Base-by-base conservation (phyloP, 1,140 invertebrate genomes). In the Drosophila ironensis region DNA sequence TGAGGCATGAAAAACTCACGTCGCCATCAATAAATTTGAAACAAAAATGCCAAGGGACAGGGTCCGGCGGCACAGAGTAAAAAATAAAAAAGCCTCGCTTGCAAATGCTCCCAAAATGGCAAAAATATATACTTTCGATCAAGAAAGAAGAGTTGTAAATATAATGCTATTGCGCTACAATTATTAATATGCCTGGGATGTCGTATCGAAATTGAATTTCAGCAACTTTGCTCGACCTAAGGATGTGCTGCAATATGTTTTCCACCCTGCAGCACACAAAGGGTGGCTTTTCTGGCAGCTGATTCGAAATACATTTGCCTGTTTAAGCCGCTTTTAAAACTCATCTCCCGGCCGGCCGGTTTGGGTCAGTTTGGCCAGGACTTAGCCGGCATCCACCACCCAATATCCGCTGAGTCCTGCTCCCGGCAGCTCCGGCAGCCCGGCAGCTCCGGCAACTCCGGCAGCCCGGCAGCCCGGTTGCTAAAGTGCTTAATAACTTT, bases 1-100 rank as follows among this genome's bases (percentile, higher is more conserved):
- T 63, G 76, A 75, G 71, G 76, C 76, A 81, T 75, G 76, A 28
- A 81, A 81, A 81, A 75, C 71, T 51, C 68, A 64, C 77, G 57
- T 82, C 68, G 77, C 53, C 72, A 77, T 82, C 77, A 84, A 82
- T 82, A 84, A 82, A 84, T 33, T 68, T 70, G 53, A 82, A 81
- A 81, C 77, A 73, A 78, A 63, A 17, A 30, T 20, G 42, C 24
- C 6, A 35, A 35, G 19, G 25, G 33, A 37, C 24, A 38, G 53
- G 35, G 11, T 2, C 4, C 22, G 17, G 25, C 33, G 35, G 16
- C 30, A 33, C 30, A 33, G 30, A 12, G 11, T 12, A 14, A 33
- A 33, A 33, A 33, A 33, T 11, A 27, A 27, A 27, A 27, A 2
- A n/a, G n/a, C n/a, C n/a, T n/a, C n/a, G n/a, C n/a, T n/a, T n/a